Conservation (phyloP, 2,797 vertebrate species). For the Smutsia gigantea region DNA sequence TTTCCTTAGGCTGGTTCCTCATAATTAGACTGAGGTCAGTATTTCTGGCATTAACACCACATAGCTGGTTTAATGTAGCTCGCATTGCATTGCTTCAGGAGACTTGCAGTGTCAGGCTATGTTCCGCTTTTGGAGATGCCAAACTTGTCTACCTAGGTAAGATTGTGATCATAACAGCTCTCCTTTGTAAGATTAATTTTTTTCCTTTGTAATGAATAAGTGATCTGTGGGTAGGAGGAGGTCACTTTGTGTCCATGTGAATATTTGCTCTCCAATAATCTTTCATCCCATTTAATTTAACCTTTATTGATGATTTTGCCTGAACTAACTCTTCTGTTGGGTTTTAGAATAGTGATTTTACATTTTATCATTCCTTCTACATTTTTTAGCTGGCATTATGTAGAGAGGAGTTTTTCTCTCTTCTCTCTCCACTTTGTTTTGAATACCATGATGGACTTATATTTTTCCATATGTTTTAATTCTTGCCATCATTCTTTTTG, state of each 20-base stretch:
- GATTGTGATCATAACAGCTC: not conserved
- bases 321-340: not conserved
- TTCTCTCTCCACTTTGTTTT: not conserved
- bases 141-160: not conserved
- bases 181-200: not conserved
- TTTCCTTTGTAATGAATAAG: not conserved
- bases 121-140: not conserved
- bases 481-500: not conserved
- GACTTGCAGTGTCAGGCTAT: not conserved
- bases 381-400: not conserved
- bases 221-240: not conserved
- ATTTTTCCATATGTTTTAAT: slow-evolving; percentile 41
- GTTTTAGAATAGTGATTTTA: not conserved
- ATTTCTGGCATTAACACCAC: not conserved
- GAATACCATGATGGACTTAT: not conserved
- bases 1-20: not conserved
- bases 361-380: not conserved
- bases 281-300: not conserved
- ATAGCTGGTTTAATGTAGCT: not conserved
- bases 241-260: not conserved
- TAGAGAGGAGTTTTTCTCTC: not conserved
- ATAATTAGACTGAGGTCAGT: not conserved
- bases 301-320: not conserved
- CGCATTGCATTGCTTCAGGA: too few species aligned
- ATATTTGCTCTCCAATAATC: not conserved